These are phyloP conservation scores for Chlorocebus sabaeus DNA, from an alignment of 2,113 vertebrate genomes.

Conservation along the genomic window DNA sequence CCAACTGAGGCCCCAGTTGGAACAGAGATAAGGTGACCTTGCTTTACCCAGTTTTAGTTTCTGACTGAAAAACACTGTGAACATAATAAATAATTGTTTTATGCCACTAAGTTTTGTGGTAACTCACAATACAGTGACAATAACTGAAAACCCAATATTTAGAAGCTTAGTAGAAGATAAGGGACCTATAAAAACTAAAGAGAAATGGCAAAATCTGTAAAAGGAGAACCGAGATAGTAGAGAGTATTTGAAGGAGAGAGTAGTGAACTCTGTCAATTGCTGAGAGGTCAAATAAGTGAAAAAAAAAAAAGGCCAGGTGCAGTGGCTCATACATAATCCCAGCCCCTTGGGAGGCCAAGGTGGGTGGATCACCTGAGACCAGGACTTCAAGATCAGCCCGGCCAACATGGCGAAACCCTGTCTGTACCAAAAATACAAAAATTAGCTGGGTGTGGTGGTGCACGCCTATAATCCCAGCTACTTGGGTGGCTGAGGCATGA, in stretches of 20 bases:
- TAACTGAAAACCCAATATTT: conserved; percentile 25
- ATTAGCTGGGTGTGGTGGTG: too few species aligned
- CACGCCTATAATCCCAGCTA: too few species aligned
- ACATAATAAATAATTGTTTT: conserved; percentile 33
- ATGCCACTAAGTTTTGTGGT: background rate
- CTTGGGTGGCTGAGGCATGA: too few species aligned
- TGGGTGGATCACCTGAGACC: too few species aligned
- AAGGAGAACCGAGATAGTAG: background rate
- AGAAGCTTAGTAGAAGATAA: background rate
- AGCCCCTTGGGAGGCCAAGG: too few species aligned
- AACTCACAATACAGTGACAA: background rate
- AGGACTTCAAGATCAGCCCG: too few species aligned
- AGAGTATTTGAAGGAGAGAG: background rate
- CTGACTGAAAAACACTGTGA: background rate
- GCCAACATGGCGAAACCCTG: too few species aligned
- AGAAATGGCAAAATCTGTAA: background rate
- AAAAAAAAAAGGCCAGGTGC: background rate
- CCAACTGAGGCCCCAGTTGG: background rate
- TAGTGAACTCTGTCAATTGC: background rate
- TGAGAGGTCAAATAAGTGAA: background rate
- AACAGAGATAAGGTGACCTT: background rate
- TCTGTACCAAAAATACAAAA: too few species aligned
- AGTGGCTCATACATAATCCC: too few species aligned
- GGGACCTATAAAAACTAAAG: background rate
- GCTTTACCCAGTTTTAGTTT: background rate